These are phyloP conservation scores for Anguilla anguilla DNA, from an alignment of 2,797 vertebrate species.

Conservation along the genomic window DNA sequence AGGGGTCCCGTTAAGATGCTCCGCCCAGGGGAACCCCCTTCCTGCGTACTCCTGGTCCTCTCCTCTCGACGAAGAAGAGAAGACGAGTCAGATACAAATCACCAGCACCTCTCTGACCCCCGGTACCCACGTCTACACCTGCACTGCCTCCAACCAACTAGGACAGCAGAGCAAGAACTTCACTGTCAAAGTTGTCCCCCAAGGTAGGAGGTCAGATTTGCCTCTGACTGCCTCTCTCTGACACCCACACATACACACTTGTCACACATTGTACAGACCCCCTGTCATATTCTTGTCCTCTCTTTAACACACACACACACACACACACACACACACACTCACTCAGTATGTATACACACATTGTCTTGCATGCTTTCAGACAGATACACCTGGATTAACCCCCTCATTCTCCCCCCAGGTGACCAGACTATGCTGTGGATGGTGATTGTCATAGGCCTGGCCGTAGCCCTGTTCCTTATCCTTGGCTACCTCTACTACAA, in stretches of 20 bases:
- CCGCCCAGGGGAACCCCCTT: conserved; percentile 55
- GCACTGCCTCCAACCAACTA: conserved; percentile 50
- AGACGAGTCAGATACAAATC: conserved; percentile 14
- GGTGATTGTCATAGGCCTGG: conserved; percentile 35
- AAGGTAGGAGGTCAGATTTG: conserved; percentile 50
- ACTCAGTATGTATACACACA: not conserved
- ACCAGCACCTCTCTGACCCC: conserved; percentile 53
- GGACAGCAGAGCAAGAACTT: conserved; percentile 63
- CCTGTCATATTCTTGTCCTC: not conserved
- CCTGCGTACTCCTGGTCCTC: conserved; percentile 56
- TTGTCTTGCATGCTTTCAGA: not conserved
- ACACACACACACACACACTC: too few species aligned
- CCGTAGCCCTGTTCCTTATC: conserved; percentile 17
- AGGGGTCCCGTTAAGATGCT: conserved; percentile 54
- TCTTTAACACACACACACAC: not conserved
- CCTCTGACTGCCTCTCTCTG: not conserved
- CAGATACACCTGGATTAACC: conserved; percentile 23
- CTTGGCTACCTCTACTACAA: not conserved
- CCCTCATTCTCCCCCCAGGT: conserved; percentile 57
- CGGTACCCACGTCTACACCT: conserved; percentile 71
- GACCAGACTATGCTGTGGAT: conserved; percentile 37
- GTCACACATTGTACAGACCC: too few species aligned
- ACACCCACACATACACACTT: not conserved
- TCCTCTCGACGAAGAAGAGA: not conserved
- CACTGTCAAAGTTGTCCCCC: conserved; percentile 49